Percentiles rank a stretch among this genome's conserved stretches.
These are phyloP conservation scores for Cuniculus paca DNA, from an alignment of 2,797 vertebrate species.

Conservation along the genomic window DNA sequence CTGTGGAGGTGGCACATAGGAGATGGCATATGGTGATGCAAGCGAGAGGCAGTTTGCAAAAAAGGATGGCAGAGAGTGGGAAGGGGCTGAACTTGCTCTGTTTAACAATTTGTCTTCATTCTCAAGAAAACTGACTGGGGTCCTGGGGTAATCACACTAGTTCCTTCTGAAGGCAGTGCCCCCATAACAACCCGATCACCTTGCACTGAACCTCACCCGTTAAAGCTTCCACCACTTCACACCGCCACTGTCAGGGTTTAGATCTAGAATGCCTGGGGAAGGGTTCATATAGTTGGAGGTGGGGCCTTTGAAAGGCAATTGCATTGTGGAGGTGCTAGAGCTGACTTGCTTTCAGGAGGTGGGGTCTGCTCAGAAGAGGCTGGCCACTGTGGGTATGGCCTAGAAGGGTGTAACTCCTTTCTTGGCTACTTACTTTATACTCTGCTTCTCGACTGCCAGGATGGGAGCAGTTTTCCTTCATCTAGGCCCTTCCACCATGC, in stretches of 20 bases:
- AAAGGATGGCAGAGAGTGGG: not conserved
- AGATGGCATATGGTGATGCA: not conserved
- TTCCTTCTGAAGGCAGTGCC: not conserved
- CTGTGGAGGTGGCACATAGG: not conserved
- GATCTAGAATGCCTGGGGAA: not conserved
- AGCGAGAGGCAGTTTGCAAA: too few relatives aligned
- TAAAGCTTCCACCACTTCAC: too few relatives aligned
- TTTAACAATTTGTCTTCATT: too few relatives aligned
- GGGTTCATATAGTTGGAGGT: not conserved
- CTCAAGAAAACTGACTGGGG: too few relatives aligned
- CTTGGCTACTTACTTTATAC: not conserved
- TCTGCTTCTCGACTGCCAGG: not conserved
- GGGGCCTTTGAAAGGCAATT: not conserved
- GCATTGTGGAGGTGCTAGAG: not conserved
- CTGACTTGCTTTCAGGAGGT: not conserved
- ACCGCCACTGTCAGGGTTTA: not conserved
- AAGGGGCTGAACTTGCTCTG: too few relatives aligned
- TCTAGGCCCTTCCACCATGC: not conserved
- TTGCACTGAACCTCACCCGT: not conserved
- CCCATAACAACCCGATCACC: not conserved
- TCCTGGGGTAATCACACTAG: not conserved
- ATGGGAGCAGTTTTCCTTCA: not conserved
- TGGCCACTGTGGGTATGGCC: not conserved
- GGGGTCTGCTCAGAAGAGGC: not conserved
- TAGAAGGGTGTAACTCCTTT: not conserved